Conservation (phyloP, 2,888 invertebrate species). For the Tetranychus piercei region DNA sequence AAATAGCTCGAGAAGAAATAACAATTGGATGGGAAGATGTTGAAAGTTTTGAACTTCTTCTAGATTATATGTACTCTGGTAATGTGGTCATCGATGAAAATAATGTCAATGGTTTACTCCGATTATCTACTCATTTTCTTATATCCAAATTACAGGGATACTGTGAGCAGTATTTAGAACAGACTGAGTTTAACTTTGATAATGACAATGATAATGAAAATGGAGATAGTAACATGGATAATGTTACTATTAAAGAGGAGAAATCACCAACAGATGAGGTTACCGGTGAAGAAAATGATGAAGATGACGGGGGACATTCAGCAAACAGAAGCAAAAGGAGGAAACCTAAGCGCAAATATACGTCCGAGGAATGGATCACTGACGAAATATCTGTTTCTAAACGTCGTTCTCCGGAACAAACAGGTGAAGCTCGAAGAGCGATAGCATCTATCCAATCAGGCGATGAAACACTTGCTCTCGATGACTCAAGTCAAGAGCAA, state of each 20-base stretch:
- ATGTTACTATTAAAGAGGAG: not conserved
- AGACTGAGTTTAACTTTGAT: constrained; percentile 44
- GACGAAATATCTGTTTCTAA: not conserved
- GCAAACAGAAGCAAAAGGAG: not conserved
- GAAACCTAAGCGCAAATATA: not conserved
- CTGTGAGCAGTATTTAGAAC: constrained; percentile 46
- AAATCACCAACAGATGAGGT: not conserved
- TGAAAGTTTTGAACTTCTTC: constrained; percentile 41
- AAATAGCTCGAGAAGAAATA: constrained; percentile 40
- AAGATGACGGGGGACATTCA: not conserved
- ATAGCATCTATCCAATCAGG: not conserved
- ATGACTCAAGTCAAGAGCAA: not conserved
- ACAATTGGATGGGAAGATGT: constrained; percentile 42
- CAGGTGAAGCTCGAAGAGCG: not conserved
- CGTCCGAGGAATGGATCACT: constrained; percentile 12
- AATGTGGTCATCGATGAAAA: constrained; percentile 42
- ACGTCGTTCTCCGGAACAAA: not conserved
- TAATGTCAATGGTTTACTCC: constrained; percentile 44
- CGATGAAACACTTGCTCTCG: not conserved
- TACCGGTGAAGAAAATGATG: constrained; percentile 26
- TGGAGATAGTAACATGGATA: constrained; percentile 38
- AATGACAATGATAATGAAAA: constrained; percentile 42
- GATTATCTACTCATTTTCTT: constrained; percentile 45
- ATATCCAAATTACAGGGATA: constrained; percentile 43
- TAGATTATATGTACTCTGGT: constrained; percentile 49